phyloP scores from a whole-genome alignment of 1,140 invertebrate species.

The Zaprionus lachaisei region DNA sequence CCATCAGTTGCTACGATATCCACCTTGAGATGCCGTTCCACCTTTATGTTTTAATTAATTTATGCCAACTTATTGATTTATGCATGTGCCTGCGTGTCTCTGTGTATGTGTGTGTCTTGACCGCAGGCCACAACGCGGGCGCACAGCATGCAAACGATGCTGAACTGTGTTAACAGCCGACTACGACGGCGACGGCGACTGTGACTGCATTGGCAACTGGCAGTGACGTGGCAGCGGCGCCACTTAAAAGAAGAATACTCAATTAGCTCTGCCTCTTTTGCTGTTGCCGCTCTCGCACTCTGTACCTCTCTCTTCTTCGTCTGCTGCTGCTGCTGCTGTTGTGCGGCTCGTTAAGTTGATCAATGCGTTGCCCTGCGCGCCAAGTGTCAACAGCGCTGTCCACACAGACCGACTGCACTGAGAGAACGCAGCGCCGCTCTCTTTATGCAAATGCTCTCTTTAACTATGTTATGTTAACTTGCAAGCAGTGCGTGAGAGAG shows the following conservation, averaged over 20 bases:
- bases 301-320: not conserved
- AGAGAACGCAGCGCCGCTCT: not conserved
- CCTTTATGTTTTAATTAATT: slow-evolving; percentile 69
- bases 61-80: slow-evolving; percentile 79
- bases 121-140: slow-evolving; percentile 17
- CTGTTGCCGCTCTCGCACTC: slow-evolving; percentile 2
- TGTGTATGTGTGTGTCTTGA: slow-evolving; percentile 1
- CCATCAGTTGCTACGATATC: slow-evolving; percentile 6
- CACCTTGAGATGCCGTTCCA: slow-evolving; percentile 24
- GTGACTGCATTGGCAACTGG: slow-evolving; percentile 19
- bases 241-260: slow-evolving; percentile 77
- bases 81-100: slow-evolving; percentile 20
- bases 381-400: slow-evolving; percentile 45
- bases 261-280: slow-evolving; percentile 64
- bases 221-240: slow-evolving; percentile 41
- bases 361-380: slow-evolving; percentile 38
- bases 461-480: not conserved
- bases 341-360: slow-evolving; percentile 54
- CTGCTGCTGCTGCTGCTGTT: slow-evolving; percentile 12
- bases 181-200: not conserved
- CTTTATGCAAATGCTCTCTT: not conserved
- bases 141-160: slow-evolving; percentile 57
- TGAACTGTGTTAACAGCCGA: slow-evolving; percentile 50
- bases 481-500: not conserved
- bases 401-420: slow-evolving; percentile 26